phyloP scores from a whole-genome alignment of 2,113 vertebrate genomes.

The Oceanodroma tethys region DNA sequence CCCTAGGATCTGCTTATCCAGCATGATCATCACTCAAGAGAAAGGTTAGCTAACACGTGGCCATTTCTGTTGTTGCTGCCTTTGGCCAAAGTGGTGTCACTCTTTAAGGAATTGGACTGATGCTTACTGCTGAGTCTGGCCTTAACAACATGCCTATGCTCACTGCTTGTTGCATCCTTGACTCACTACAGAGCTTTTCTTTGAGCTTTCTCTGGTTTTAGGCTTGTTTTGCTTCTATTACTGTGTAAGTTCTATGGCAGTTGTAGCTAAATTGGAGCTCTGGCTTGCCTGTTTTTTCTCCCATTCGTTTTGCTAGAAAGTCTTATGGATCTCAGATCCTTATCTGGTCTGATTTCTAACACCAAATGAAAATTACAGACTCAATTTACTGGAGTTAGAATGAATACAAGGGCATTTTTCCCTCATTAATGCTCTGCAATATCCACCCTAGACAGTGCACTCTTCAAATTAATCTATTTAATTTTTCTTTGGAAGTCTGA shows the following conservation, averaged over 20 bases:
- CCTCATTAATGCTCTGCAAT: not conserved
- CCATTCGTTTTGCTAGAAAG: not conserved
- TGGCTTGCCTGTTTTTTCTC: not conserved
- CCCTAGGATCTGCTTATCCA: not conserved
- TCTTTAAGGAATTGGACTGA: not conserved
- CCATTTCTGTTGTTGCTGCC: not conserved
- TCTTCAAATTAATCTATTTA: not conserved
- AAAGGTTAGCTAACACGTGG: not conserved
- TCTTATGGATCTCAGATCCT: not conserved
- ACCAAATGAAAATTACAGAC: not conserved
- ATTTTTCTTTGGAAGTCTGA: not conserved
- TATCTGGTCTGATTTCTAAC: not conserved
- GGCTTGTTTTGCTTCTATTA: not conserved
- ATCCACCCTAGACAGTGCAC: not conserved
- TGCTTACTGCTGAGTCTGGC: not conserved
- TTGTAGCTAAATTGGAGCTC: not conserved
- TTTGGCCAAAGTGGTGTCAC: not conserved
- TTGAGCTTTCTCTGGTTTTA: not conserved
- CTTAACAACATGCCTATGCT: not conserved
- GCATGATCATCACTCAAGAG: not conserved
- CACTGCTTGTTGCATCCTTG: not conserved
- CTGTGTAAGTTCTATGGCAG: not conserved
- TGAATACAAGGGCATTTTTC: not conserved
- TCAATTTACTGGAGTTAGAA: not conserved
- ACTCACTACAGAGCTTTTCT: not conserved